These are phyloP conservation scores for Osmoderma eremita DNA, from an alignment of 2,888 invertebrate genomes.

Conservation along the genomic window DNA sequence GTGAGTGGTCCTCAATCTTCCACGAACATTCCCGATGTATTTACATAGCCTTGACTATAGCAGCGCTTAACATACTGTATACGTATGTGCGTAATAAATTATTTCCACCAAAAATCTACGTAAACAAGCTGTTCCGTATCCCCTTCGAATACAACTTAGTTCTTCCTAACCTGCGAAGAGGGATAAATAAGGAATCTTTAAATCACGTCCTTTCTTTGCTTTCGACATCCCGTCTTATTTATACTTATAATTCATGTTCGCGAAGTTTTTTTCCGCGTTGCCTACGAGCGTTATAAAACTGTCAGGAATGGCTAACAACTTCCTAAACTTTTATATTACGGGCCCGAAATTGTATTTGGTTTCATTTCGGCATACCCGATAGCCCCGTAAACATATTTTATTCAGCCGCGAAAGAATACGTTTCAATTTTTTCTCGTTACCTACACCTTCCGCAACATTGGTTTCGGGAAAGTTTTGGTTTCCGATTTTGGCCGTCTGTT, in stretches of 20 bases:
- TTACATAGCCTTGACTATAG: no score
- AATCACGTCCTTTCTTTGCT: neutral
- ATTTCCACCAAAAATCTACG: no score
- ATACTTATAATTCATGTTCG: slow-evolving; percentile 20
- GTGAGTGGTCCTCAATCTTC: no score
- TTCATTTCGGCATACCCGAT: slow-evolving; percentile 24
- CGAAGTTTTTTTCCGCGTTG: slow-evolving; percentile 23
- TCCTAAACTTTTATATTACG: slow-evolving; percentile 29
- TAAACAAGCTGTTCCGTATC: no score
- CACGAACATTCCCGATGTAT: no score
- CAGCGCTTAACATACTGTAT: no score
- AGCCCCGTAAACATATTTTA: slow-evolving; percentile 36
- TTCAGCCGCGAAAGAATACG: slow-evolving; percentile 23
- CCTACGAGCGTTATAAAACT: slow-evolving; percentile 38
- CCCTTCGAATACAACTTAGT: no score
- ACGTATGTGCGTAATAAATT: no score
- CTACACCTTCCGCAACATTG: neutral
- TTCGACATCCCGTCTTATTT: slow-evolving; percentile 1
- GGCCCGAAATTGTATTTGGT: slow-evolving; percentile 30
- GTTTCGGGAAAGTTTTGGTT: neutral
- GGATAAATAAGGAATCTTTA: neutral
- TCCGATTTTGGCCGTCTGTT: neutral
- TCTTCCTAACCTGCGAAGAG: no score
- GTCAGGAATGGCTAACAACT: slow-evolving; percentile 35
- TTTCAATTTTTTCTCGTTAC: slow-evolving; percentile 7